phyloP scores from a whole-genome alignment of 2,113 vertebrate species.

The Ceyx margarethae region DNA sequence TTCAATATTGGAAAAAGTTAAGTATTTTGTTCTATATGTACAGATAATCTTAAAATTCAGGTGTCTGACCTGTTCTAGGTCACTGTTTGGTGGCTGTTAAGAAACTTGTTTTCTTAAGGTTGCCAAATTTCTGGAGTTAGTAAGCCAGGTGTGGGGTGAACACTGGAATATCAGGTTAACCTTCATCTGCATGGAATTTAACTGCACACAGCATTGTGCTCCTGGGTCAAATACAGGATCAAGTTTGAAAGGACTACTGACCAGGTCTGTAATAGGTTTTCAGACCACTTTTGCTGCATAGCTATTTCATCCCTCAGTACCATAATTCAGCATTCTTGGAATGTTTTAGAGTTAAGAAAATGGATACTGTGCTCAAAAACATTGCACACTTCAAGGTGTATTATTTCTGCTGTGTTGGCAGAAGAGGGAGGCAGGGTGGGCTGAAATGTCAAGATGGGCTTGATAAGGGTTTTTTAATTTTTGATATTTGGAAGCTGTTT shows the following conservation, averaged over 20 bases:
- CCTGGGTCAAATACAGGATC: neutral
- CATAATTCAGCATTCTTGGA: neutral
- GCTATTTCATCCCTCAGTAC: neutral
- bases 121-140: neutral
- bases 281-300: neutral
- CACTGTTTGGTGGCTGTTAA: neutral
- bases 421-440: neutral
- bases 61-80: neutral
- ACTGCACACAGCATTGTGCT: neutral
- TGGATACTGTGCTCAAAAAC: neutral
- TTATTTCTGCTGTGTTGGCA: neutral
- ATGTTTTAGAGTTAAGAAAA: neutral
- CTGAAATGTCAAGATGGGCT: neutral
- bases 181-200: neutral
- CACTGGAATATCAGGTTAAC: neutral
- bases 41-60: neutral
- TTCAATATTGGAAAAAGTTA: neutral
- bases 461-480: neutral
- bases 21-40: rapidly evolving
- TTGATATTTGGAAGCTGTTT: neutral
- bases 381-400: neutral
- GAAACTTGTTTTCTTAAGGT: neutral
- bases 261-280: neutral
- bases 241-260: neutral
- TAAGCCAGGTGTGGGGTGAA: neutral